A percentile compares a stretch with the other conserved stretches of the same genome.
Conservation (phyloP, 2,888 invertebrate species). For the Gastrophysa polygoni region DNA sequence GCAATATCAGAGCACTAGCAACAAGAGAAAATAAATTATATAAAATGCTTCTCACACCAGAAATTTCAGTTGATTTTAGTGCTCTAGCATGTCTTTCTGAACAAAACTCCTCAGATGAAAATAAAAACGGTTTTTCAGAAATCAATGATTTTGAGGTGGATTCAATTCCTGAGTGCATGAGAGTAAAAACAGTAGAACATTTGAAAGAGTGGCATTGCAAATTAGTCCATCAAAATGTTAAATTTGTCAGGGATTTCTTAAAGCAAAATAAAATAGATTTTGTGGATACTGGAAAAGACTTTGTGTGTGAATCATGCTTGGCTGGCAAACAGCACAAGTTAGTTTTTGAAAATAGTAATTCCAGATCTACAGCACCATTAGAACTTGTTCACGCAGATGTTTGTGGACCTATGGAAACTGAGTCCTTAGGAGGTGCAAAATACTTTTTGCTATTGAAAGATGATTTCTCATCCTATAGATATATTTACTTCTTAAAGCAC, state of each 20-base stretch:
- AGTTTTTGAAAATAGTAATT: constrained; percentile 17
- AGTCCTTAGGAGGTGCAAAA: constrained; percentile 18
- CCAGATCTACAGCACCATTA: constrained; percentile 17
- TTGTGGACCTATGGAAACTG: constrained; percentile 27
- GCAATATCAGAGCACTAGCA: constrained; percentile 22
- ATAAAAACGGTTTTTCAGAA: background rate
- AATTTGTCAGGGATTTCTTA: constrained; percentile 17
- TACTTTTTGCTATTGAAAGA: constrained; percentile 38
- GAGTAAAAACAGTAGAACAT: constrained; percentile 11
- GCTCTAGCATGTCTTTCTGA: background rate
- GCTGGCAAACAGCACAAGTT: constrained; percentile 26
- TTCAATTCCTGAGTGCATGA: background rate
- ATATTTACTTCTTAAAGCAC: constrained; percentile 36
- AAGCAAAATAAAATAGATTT: constrained; percentile 18
- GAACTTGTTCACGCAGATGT: constrained; percentile 28
- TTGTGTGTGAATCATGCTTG: constrained; percentile 20
- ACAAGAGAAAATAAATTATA: constrained; percentile 26
- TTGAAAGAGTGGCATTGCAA: constrained; percentile 19
- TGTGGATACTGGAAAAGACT: constrained; percentile 13
- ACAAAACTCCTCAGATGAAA: background rate
- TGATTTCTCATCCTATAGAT: constrained; percentile 24
- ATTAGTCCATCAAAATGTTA: constrained; percentile 22
- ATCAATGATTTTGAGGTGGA: background rate
- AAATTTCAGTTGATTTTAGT: background rate
- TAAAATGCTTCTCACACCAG: constrained; percentile 4